A percentile compares a stretch with the other conserved stretches of the same genome.
Evolutionary conservation across 2,797 vertebrate species (phyloP).

Genomic region (Falco peregrinus): DNA sequence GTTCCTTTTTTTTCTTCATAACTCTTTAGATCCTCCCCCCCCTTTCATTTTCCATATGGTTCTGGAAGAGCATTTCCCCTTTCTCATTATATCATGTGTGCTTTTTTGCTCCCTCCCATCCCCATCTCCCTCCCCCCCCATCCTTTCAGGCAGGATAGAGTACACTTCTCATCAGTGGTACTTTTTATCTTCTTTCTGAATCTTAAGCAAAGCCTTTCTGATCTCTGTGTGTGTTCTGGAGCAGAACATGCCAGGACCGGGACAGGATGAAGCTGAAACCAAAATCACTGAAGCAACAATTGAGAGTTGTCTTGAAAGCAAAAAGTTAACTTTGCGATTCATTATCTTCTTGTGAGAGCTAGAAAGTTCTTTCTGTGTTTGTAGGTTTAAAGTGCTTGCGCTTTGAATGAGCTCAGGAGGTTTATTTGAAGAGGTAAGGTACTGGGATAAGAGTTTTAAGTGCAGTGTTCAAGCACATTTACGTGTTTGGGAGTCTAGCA

Average conservation of each 20-base stretch:
- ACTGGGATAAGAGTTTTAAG: neutral
- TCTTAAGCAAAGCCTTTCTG: constrained; percentile 27
- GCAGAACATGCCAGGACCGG: neutral
- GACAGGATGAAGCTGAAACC: constrained; percentile 30
- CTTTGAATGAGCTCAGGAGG: constrained; percentile 23
- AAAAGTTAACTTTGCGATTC: constrained; percentile 29
- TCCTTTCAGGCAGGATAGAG: neutral
- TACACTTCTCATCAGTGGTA: neutral
- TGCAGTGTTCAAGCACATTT: neutral
- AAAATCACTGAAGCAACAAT: neutral
- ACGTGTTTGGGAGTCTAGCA: neutral
- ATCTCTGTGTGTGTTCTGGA: constrained; percentile 60
- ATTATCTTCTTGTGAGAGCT: neutral
- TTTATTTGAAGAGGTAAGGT: constrained; percentile 1
- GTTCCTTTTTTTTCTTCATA: neutral
- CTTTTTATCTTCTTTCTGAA: constrained; percentile 36
- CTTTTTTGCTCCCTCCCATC: neutral
- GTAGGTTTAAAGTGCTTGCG: neutral
- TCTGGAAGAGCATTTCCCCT: neutral
- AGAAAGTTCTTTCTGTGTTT: neutral
- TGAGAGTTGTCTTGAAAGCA: constrained; percentile 11
- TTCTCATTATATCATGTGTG: neutral
- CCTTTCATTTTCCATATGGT: neutral
- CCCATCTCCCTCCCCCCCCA: neutral
- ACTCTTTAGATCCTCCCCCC: neutral